These are phyloP conservation scores for Periophthalmus modestus DNA, from an alignment of 2,113 vertebrate genomes.

Conservation along the genomic window DNA sequence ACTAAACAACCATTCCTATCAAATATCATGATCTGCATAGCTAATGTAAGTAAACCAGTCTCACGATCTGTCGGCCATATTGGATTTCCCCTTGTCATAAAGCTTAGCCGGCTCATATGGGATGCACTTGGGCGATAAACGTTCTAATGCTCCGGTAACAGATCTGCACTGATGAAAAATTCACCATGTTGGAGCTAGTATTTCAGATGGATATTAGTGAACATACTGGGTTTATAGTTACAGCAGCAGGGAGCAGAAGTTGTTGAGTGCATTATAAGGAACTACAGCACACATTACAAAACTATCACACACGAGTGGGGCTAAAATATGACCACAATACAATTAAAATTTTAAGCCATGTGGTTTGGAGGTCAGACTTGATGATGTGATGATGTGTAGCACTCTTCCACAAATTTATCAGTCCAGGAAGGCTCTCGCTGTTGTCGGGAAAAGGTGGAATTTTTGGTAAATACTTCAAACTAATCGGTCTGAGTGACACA, in stretches of 20 bases:
- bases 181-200: constrained; percentile 19
- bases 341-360: too few species aligned
- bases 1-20: not conserved
- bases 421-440: too few species aligned
- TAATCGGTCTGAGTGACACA: too few species aligned
- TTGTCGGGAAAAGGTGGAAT: too few species aligned
- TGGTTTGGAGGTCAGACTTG: too few species aligned
- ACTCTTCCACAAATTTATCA: too few species aligned
- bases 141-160: constrained; percentile 18
- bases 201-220: constrained; percentile 21
- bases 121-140: constrained; percentile 28
- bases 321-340: too few species aligned
- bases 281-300: not conserved
- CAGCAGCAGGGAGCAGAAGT: not conserved
- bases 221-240: constrained; percentile 12
- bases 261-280: not conserved
- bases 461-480: too few species aligned
- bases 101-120: not conserved
- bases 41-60: not conserved
- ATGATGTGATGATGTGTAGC: too few species aligned
- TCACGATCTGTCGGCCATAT: not conserved
- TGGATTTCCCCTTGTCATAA: constrained; percentile 16
- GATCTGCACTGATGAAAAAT: constrained; percentile 44
- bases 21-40: not conserved
- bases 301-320: too few species aligned